Evolutionary conservation across 2,888 invertebrate genomes (phyloP).

Genomic region (Lithophane ornitopus): DNA sequence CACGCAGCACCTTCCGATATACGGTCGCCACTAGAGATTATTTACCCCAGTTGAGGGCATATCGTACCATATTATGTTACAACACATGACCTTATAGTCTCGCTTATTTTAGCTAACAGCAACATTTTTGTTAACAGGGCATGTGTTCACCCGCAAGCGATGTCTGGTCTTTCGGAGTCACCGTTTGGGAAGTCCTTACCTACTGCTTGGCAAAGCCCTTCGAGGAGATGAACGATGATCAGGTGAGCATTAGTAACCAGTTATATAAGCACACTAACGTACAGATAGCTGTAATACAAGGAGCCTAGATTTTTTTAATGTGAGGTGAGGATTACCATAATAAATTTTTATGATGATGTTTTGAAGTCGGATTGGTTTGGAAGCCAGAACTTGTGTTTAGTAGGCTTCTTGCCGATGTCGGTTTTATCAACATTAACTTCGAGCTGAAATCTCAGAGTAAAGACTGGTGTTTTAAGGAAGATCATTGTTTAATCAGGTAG

Average conservation of each 20-base stretch:
- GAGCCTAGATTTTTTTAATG: neutral
- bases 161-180: slow-evolving; percentile 97
- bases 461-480: neutral
- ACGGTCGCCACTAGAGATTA: neutral
- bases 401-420: neutral
- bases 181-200: slow-evolving; percentile 97
- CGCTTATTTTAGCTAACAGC: neutral
- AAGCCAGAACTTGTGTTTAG: no score
- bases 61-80: no score
- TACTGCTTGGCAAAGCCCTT: slow-evolving; percentile 95
- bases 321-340: neutral
- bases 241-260: slow-evolving; percentile 87
- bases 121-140: slow-evolving; percentile 90
- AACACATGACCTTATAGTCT: neutral
- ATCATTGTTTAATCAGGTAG: slow-evolving; percentile 89
- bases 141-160: slow-evolving; percentile 97
- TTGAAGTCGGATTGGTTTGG: neutral
- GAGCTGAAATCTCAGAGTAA: neutral
- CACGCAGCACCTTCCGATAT: neutral
- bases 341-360: neutral
- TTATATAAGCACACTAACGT: neutral
- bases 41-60: neutral
- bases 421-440: neutral
- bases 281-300: neutral
- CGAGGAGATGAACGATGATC: slow-evolving; percentile 95